Conservation (phyloP, 2,888 invertebrate genomes). For the Leuctra nigra region DNA sequence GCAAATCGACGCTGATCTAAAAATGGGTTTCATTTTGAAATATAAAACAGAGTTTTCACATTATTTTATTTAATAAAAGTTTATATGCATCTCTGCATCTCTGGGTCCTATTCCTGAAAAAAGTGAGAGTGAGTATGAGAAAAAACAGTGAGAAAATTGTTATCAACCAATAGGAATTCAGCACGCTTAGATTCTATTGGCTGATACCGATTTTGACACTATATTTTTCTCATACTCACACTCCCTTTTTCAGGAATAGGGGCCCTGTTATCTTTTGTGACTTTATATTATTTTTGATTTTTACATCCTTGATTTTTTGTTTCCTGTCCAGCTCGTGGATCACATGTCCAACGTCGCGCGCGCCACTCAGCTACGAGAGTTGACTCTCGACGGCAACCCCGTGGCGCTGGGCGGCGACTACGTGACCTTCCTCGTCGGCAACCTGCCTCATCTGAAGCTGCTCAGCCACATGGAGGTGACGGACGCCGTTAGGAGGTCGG, state of each 20-base stretch:
- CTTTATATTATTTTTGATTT: not conserved
- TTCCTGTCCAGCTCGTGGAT: slow-evolving; percentile 54
- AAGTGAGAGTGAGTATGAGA: no score
- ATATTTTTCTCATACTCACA: no score
- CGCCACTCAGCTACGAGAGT: slow-evolving; percentile 68
- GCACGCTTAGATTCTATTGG: no score
- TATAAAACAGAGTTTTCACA: no score
- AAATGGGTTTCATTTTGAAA: no score
- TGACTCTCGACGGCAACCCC: slow-evolving; percentile 82
- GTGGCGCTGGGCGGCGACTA: slow-evolving; percentile 75
- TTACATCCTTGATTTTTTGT: not conserved
- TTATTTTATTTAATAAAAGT: no score
- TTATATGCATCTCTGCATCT: slow-evolving; percentile 6
- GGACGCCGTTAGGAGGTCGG: slow-evolving; percentile 56
- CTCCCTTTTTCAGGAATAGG: no score
- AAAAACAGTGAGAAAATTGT: no score
- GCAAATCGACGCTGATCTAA: no score
- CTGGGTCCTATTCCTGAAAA: no score
- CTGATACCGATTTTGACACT: no score
- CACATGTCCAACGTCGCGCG: slow-evolving; percentile 78
- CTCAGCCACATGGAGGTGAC: slow-evolving; percentile 63
- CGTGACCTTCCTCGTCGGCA: slow-evolving; percentile 72
- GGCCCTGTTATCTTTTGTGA: not conserved
- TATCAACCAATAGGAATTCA: no score
- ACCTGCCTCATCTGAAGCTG: slow-evolving; percentile 63